These are phyloP conservation scores for Chiloscyllium plagiosum DNA, from an alignment of 2,113 vertebrate species.

Conservation along the genomic window DNA sequence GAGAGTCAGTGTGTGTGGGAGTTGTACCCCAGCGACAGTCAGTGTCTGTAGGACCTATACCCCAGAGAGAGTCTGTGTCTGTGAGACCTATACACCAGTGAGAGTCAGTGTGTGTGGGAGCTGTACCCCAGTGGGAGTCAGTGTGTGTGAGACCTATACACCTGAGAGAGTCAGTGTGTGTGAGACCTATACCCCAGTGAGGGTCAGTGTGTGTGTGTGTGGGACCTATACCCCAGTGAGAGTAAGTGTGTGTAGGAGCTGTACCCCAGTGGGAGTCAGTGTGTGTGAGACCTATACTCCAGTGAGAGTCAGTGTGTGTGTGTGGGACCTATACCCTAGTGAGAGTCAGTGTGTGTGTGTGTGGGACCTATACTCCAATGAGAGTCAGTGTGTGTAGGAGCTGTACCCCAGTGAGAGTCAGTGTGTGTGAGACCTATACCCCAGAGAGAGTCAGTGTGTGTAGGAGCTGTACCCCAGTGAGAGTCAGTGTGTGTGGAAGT, in stretches of 20 bases:
- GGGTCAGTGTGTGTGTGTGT: not conserved
- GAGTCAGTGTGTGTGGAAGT: too few species aligned
- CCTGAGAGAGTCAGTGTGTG: not conserved
- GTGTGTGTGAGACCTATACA: not conserved
- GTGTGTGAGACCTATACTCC: not conserved
- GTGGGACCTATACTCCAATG: too few species aligned
- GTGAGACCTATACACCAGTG: too few species aligned
- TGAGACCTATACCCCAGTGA: not conserved
- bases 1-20: not conserved
- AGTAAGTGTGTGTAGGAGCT: not conserved
- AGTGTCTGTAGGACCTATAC: not conserved
- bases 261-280: not conserved
- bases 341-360: too few species aligned
- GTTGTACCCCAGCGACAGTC: not conserved
- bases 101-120: too few species aligned
- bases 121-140: not conserved
- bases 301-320: not conserved
- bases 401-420: too few species aligned
- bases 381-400: too few species aligned
- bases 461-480: too few species aligned
- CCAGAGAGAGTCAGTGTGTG: too few species aligned
- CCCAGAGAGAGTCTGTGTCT: too few species aligned
- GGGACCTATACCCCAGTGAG: too few species aligned
- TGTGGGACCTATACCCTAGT: too few species aligned
- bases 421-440: not conserved